Evolutionary conservation across 2,888 invertebrate genomes (phyloP).

Genomic region (Ornithoptera priamus): DNA sequence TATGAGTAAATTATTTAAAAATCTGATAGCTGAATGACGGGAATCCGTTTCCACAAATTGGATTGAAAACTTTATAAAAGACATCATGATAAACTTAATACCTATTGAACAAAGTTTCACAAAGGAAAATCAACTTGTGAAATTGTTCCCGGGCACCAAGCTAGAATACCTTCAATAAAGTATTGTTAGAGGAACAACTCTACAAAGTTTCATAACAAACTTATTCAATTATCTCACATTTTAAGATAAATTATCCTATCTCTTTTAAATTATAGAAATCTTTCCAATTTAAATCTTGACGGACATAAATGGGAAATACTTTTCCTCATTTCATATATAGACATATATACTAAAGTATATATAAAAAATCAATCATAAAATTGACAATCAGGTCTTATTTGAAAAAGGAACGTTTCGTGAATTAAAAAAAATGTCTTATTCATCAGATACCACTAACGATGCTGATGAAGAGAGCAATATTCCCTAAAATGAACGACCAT

Average conservation of each 20-base stretch:
- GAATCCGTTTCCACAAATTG: too few relatives aligned
- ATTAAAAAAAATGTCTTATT: background rate
- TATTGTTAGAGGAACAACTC: conserved; percentile 7
- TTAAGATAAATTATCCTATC: background rate
- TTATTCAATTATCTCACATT: conserved; percentile 11
- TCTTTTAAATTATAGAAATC: background rate
- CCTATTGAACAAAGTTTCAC: background rate
- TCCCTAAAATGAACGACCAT: conserved; percentile 84
- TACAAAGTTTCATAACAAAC: conserved; percentile 7
- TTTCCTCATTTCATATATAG: too few relatives aligned
- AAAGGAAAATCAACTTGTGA: background rate
- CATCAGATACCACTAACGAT: conserved; percentile 85
- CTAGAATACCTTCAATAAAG: conserved; percentile 1
- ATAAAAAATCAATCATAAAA: too few relatives aligned
- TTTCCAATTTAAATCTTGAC: background rate
- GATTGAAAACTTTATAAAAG: too few relatives aligned
- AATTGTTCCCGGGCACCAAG: background rate
- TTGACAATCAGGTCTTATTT: too few relatives aligned
- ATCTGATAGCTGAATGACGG: too few relatives aligned
- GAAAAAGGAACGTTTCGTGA: background rate
- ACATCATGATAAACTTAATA: too few relatives aligned
- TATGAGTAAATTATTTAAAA: too few relatives aligned
- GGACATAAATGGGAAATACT: too few relatives aligned
- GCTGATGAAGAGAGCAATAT: conserved; percentile 85
- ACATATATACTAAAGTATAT: too few relatives aligned